phyloP scores from a whole-genome alignment of 2,113 vertebrate genomes.

The Machaerirhynchus nigripectus region DNA sequence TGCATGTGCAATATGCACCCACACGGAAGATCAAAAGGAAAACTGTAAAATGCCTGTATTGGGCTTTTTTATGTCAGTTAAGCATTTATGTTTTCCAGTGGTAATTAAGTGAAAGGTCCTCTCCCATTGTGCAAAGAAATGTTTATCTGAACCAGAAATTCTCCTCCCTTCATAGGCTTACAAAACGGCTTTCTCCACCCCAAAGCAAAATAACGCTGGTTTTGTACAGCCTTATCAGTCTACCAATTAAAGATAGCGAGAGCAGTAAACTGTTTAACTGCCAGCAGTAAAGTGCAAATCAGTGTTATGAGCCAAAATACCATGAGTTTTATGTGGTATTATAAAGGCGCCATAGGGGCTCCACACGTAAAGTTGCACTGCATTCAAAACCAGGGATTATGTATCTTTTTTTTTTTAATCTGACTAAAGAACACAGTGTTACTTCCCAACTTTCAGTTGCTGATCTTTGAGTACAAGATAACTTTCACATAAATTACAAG shows the following conservation, averaged over 20 bases:
- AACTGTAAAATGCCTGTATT: slow-evolving; percentile 55
- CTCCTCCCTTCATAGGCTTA: background rate
- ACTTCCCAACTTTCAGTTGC: background rate
- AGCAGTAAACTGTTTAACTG: background rate
- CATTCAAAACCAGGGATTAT: background rate
- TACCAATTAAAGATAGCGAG: background rate
- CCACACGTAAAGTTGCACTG: background rate
- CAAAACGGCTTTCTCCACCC: background rate
- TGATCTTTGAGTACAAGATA: background rate
- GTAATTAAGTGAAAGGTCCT: slow-evolving; percentile 38
- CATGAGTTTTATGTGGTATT: slow-evolving; percentile 22
- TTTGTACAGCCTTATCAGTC: background rate
- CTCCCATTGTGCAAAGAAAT: background rate
- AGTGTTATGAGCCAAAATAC: slow-evolving; percentile 17
- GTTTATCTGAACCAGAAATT: slow-evolving; percentile 6
- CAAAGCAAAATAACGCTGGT: background rate
- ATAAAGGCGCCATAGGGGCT: background rate
- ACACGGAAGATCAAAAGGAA: slow-evolving; percentile 53
- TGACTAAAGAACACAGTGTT: background rate
- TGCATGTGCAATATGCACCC: slow-evolving; percentile 18
- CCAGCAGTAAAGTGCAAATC: background rate
- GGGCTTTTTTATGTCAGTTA: slow-evolving; percentile 51
- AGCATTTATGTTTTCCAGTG: background rate
- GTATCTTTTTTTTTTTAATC: background rate
- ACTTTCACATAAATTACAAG: background rate